These are phyloP conservation scores for Coreius guichenoti DNA, from an alignment of 2,797 vertebrate genomes.

Conservation along the genomic window DNA sequence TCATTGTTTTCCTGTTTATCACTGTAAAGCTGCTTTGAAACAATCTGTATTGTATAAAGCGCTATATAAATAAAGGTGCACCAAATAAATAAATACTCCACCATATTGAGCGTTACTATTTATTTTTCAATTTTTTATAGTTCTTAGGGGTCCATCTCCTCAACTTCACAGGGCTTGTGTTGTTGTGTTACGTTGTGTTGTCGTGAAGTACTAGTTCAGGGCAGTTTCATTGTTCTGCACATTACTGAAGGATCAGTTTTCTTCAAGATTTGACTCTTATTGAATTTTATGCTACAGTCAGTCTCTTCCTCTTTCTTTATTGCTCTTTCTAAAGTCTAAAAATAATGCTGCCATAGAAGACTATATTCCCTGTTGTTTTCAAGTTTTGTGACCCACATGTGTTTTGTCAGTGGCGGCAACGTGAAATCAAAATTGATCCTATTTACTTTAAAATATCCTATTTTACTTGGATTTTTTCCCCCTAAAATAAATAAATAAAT, in stretches of 20 bases:
- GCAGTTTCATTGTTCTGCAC: neutral
- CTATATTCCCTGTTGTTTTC: slow-evolving; percentile 42
- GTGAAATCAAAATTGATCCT: neutral
- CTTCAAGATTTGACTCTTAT: neutral
- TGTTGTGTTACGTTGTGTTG: neutral
- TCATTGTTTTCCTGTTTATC: neutral
- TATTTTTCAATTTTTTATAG: neutral
- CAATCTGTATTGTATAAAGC: neutral
- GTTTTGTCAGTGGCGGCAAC: slow-evolving; percentile 6
- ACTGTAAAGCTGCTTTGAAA: neutral
- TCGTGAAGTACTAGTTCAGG: neutral
- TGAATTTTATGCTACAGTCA: neutral
- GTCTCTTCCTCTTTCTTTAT: slow-evolving; percentile 23
- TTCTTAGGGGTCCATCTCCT: neutral
- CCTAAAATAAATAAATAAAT: neutral
- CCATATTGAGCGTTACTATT: neutral
- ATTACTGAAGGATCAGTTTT: slow-evolving; percentile 7
- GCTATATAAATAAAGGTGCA: neutral
- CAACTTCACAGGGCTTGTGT: neutral
- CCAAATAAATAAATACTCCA: neutral
- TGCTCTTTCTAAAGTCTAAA: slow-evolving; percentile 44
- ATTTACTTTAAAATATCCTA: neutral
- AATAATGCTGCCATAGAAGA: slow-evolving; percentile 53
- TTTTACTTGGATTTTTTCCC: neutral
- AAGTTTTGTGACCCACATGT: slow-evolving; percentile 6